Evolutionary conservation across 2,797 vertebrate species (phyloP).

Genomic region (Lateolabrax maculatus): DNA sequence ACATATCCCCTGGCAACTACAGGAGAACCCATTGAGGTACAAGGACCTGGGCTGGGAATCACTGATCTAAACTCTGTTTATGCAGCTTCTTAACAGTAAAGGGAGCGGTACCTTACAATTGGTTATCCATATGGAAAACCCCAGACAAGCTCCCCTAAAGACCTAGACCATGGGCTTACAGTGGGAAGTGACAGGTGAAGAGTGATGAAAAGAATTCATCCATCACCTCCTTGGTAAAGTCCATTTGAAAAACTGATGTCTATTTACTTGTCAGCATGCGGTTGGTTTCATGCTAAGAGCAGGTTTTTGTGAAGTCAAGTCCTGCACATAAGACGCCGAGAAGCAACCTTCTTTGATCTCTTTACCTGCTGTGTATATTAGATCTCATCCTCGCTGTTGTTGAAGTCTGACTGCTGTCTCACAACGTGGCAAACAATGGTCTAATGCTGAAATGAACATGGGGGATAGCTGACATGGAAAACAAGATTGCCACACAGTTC

Average conservation of each 20-base stretch:
- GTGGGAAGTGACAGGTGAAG: slow-evolving; percentile 12
- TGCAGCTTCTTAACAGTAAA: not conserved
- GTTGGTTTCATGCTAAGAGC: slow-evolving; percentile 46
- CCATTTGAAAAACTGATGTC: slow-evolving; percentile 50
- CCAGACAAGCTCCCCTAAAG: not conserved
- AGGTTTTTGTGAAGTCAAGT: slow-evolving; percentile 44
- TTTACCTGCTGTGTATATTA: slow-evolving; percentile 61
- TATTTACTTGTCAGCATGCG: slow-evolving; percentile 55
- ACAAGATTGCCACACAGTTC: slow-evolving; percentile 41
- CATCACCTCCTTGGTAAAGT: slow-evolving; percentile 24
- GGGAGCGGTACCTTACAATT: not conserved
- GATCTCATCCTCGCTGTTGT: slow-evolving; percentile 49
- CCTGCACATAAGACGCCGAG: slow-evolving; percentile 17
- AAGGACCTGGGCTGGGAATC: not conserved
- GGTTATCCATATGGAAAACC: slow-evolving; percentile 1
- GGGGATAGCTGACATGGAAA: slow-evolving; percentile 49
- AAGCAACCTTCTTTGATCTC: slow-evolving; percentile 46
- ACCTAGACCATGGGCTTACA: not conserved
- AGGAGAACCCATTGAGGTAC: not conserved
- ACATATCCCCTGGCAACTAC: not conserved
- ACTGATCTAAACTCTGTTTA: not conserved
- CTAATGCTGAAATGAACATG: slow-evolving; percentile 48
- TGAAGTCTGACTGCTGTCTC: slow-evolving; percentile 58
- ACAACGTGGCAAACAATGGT: slow-evolving; percentile 47
- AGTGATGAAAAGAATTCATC: slow-evolving; percentile 36